A percentile compares a stretch with the other conserved stretches of the same genome.
These are phyloP conservation scores for Cyanistes caeruleus DNA, from an alignment of 2,113 vertebrate genomes.

Conservation along the genomic window DNA sequence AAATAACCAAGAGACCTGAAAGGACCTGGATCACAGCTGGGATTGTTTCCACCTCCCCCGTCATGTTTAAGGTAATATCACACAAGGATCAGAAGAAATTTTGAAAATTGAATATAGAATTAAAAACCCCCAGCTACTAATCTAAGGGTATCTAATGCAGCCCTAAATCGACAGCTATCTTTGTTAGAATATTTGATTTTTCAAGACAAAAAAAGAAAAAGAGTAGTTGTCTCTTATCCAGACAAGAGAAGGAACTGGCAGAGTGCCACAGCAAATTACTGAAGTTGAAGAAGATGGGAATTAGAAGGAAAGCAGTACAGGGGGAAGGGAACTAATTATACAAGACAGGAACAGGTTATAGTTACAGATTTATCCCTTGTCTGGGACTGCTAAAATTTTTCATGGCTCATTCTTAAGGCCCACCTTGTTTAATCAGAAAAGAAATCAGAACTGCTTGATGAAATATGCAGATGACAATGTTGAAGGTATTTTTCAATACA, in stretches of 20 bases:
- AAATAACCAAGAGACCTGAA: not conserved
- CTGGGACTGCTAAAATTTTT: conserved; percentile 11
- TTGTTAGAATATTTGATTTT: not conserved
- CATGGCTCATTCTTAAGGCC: not conserved
- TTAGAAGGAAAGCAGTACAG: not conserved
- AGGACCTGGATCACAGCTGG: not conserved
- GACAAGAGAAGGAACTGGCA: not conserved
- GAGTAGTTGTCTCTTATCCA: not conserved
- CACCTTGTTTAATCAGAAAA: conserved; percentile 29
- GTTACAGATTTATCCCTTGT: not conserved
- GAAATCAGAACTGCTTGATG: conserved; percentile 36
- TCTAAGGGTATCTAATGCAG: not conserved
- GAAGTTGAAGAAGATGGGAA: not conserved
- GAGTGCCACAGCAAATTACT: not conserved
- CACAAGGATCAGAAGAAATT: not conserved
- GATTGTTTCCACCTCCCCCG: not conserved
- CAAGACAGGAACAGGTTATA: not conserved
- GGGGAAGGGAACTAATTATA: not conserved
- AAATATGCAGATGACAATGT: conserved; percentile 49
- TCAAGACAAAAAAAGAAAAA: not conserved
- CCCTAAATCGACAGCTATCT: not conserved
- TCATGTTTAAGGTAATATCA: not conserved
- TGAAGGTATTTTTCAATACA: conserved; percentile 22
- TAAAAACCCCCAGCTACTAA: not conserved
- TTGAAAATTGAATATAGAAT: not conserved